Percentiles rank a stretch among this genome's conserved stretches.
phyloP scores from a whole-genome alignment of 64 coral and sea anemone genomes.

The Exaiptasia diaphana region DNA sequence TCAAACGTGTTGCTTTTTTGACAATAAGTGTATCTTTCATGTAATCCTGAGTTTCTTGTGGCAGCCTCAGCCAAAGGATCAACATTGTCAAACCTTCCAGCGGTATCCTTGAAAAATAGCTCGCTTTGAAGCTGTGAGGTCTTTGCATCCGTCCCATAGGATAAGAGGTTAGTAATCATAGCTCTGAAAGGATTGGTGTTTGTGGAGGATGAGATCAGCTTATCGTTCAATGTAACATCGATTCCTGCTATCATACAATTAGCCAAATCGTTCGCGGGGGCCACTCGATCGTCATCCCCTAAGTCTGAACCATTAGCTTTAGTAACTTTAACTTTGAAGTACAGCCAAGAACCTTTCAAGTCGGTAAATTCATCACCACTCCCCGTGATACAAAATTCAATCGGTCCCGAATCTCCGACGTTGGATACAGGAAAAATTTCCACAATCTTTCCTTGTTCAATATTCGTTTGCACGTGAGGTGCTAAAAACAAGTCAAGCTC shows the following conservation, averaged over 20 bases:
- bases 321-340: not conserved
- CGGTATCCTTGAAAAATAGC: not conserved
- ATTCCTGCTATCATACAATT: not conserved
- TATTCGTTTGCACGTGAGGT: not conserved
- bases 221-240: not conserved
- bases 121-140: not conserved
- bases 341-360: not conserved
- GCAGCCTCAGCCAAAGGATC: conserved; percentile 1
- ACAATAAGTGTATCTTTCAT: not conserved
- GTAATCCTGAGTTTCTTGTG: not conserved
- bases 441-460: not conserved
- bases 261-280: not conserved
- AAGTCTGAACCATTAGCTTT: not conserved
- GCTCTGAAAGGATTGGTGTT: conserved; percentile 4
- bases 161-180: not conserved
- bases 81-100: not conserved
- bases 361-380: conserved; percentile 6
- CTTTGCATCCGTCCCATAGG: not conserved
- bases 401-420: not conserved
- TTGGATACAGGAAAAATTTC: conserved; percentile 1
- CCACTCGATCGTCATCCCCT: not conserved
- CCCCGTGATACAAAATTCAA: not conserved
- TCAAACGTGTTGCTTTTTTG: not conserved
- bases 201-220: not conserved
- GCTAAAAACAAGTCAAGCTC: not conserved